Conservation (phyloP, 2,797 vertebrate species). For the Octomys mimax region DNA sequence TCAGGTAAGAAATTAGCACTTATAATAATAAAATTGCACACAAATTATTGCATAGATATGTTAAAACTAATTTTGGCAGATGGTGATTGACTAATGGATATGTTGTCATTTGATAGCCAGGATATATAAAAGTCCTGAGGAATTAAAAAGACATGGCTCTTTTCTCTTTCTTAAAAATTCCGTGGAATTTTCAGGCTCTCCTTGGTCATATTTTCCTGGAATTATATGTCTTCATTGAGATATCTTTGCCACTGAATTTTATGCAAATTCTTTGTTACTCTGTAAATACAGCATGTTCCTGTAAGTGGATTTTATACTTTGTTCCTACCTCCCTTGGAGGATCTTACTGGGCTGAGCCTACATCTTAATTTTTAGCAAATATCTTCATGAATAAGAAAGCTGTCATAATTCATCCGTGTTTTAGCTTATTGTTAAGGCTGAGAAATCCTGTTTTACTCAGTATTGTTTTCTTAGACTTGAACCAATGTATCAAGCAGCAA, state of each 20-base stretch:
- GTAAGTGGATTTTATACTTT: no score
- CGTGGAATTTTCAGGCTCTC: not conserved
- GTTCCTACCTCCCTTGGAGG: not conserved
- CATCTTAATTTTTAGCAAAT: not conserved
- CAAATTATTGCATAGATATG: not conserved
- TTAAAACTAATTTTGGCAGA: not conserved
- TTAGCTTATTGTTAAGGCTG: not conserved
- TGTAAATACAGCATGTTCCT: not conserved
- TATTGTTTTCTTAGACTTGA: constrained; percentile 16
- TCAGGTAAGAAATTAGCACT: not conserved
- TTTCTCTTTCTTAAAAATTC: not conserved
- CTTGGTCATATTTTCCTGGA: not conserved
- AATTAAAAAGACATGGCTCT: not conserved
- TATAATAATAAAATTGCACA: not conserved
- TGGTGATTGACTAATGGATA: not conserved
- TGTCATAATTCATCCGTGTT: no score
- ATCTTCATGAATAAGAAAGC: not conserved
- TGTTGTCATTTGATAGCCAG: not conserved
- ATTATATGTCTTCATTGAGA: not conserved
- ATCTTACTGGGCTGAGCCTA: not conserved
- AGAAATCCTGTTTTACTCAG: not conserved
- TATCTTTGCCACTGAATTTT: not conserved
- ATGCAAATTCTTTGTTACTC: no score
- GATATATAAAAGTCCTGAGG: not conserved
- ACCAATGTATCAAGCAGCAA: not conserved